Evolutionary conservation across 2,888 invertebrate species (phyloP).

Genomic region (Netelia inedita): DNA sequence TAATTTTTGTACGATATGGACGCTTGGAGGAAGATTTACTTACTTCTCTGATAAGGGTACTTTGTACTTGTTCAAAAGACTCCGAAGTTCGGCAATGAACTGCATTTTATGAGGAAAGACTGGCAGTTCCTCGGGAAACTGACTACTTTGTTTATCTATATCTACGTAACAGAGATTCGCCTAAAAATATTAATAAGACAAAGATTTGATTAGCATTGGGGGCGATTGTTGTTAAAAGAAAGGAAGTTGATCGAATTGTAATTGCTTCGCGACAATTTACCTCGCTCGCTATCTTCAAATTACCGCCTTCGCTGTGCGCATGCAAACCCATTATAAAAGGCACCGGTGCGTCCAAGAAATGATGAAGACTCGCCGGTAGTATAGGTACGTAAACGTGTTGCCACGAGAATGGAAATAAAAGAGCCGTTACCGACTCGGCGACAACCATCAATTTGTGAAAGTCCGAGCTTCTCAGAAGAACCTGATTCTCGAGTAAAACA

Average conservation of each 20-base stretch:
- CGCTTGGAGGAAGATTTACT: conserved; percentile 67
- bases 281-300: conserved; percentile 85
- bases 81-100: conserved; percentile 93
- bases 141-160: conserved; percentile 96
- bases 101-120: conserved; percentile 96
- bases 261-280: conserved; percentile 74
- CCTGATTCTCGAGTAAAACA: conserved; percentile 98
- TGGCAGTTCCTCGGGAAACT: conserved; percentile 98
- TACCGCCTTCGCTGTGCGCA: conserved; percentile 84
- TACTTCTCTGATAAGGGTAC: conserved; percentile 83
- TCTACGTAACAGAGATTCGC: conserved; percentile 98
- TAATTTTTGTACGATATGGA: too few relatives aligned
- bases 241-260: background rate
- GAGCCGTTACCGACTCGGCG: conserved; percentile 95
- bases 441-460: conserved; percentile 98
- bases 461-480: conserved; percentile 97
- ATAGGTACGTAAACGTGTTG: conserved; percentile 99
- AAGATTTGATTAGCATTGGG: conserved; percentile 11
- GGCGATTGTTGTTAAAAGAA: background rate
- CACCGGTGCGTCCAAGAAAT: conserved; percentile 99
- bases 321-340: conserved; percentile 98
- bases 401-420: conserved; percentile 98
- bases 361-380: conserved; percentile 96
- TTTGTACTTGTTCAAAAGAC: conserved; percentile 88
- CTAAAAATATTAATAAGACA: conserved; percentile 84